Evolutionary conservation across 2,888 invertebrate species (phyloP), one percentile per base, ranked within the genome.

Genomic region (Diabrotica balteata): DNA sequence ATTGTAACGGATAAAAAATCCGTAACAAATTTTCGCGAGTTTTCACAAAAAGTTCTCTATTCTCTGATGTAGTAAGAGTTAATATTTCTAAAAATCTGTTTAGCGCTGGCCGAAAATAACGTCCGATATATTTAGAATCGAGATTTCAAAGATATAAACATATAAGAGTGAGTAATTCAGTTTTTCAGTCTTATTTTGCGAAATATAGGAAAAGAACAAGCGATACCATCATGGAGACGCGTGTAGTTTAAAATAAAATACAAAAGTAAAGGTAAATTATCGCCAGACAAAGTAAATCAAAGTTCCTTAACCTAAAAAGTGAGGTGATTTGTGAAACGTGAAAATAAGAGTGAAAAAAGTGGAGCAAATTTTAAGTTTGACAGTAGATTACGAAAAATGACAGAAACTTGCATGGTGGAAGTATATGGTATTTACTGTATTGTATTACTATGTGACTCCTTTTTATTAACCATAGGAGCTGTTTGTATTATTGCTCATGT

Each of bases 61-160:
- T 32, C 32, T 60, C 51, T 47, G 63, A 17, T 17, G 47, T 42
- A 11, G n/a, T 68, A 69, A 49, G 58, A 66, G n/a, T 50, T 46
- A 61, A 50, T 64, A 50, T 70, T 64, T 59, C 66, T 55, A 55
- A 57, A 47, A 51, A 54, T 58, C 59, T 45, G 55, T 68, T 63
- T 49, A 59, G 22, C 63, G 52, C 62, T 51, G 61, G 77, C 80
- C 80, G 76, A 77, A 81, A 81, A 81, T 80, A 81, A 77, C 76
- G 67, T 55, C 66, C 77, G 79, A 77, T 80, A 80, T 80, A 79
- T 78, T 80, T 81, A 81, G 81, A 66, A 68, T 65, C 69, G 66
- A 73, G 73, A 81, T 81, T 79, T 76, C 73, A 75, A 79, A 80
- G 80, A 80, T 79, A 79, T 78, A 79, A 79, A 74, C 73, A 74